Evolutionary conservation across 2,888 invertebrate species (phyloP).

Genomic region (Thecocarcelia acutangulata): DNA sequence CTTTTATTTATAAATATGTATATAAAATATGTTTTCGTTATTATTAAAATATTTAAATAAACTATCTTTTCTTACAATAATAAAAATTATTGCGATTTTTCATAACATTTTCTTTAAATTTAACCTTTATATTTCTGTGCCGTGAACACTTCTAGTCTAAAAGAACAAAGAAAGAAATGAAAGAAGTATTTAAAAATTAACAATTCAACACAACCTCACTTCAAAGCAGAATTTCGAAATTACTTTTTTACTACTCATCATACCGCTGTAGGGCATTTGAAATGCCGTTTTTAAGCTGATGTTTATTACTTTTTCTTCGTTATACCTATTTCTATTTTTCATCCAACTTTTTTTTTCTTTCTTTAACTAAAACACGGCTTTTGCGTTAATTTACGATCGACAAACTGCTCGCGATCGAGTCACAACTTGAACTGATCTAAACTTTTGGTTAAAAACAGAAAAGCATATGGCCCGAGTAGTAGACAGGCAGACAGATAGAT

Average conservation of each 20-base stretch:
- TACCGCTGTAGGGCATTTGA: background rate
- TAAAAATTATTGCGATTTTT: background rate
- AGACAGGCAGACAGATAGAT: background rate
- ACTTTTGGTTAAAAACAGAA: constrained; percentile 49
- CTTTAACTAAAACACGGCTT: background rate
- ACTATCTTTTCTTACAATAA: too few species aligned
- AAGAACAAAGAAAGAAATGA: background rate
- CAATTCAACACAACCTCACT: constrained; percentile 36
- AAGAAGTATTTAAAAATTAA: background rate
- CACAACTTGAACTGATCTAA: constrained; percentile 65
- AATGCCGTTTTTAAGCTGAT: constrained; percentile 32
- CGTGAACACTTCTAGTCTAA: background rate
- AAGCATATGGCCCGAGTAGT: constrained; percentile 52
- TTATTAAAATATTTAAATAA: too few species aligned
- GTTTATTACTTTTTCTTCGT: background rate
- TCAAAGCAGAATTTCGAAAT: constrained; percentile 44
- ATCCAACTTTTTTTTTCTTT: background rate
- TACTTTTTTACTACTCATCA: constrained; percentile 34
- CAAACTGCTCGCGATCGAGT: constrained; percentile 60
- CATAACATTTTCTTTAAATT: constrained; percentile 7
- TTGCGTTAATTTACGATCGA: constrained; percentile 46
- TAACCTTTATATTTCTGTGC: background rate
- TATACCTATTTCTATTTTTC: constrained; percentile 2
- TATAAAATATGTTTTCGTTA: too few species aligned
- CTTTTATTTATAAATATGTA: background rate